Evolutionary conservation across 2,888 invertebrate species (phyloP).

Genomic region (Temnothorax rugatulus): DNA sequence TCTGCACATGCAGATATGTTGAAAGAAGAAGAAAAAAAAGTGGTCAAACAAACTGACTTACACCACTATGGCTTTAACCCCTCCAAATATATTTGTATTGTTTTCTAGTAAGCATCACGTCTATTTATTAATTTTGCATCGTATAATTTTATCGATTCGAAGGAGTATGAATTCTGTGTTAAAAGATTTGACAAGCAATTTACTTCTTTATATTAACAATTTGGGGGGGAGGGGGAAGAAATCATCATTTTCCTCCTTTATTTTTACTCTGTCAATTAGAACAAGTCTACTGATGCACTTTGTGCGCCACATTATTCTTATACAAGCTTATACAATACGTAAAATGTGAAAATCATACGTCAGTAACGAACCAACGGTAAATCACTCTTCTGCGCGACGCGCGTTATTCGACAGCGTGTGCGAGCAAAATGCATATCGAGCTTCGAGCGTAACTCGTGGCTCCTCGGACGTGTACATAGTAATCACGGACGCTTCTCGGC

Average conservation of each 20-base stretch:
- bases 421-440: constrained; percentile 22
- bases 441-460: constrained; percentile 33
- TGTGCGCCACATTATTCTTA: background rate
- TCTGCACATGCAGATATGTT: no score
- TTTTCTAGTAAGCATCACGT: background rate
- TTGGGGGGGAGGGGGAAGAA: background rate
- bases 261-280: constrained; percentile 1
- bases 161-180: background rate
- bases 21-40: no score
- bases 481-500: constrained; percentile 43
- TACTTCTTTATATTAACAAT: background rate
- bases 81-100: background rate
- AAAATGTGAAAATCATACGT: background rate
- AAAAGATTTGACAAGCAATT: background rate
- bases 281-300: background rate
- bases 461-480: constrained; percentile 37
- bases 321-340: background rate
- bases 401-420: constrained; percentile 38
- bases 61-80: no score
- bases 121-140: background rate
- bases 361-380: background rate
- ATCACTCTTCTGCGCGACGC: constrained; percentile 18
- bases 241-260: background rate
- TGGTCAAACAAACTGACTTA: no score
- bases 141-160: background rate